A percentile compares a stretch with the other conserved stretches of the same genome.
Evolutionary conservation across 1,140 invertebrate species (phyloP).

Genomic region (Pseudomyrmex concolor): DNA sequence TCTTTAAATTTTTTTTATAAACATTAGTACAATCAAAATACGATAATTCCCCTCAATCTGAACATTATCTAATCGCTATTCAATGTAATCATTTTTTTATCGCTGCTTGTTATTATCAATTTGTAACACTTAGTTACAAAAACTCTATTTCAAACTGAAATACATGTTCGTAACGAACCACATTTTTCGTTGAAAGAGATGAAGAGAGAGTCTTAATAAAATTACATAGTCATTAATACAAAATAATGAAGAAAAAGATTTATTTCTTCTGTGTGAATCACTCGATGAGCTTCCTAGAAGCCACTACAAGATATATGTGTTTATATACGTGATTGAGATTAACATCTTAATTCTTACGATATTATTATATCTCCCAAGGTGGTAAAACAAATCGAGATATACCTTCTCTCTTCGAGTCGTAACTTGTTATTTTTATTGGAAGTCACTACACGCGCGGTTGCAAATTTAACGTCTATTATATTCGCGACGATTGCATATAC

Average conservation of each 20-base stretch:
- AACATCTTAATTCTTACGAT: not conserved
- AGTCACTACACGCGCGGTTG: not conserved
- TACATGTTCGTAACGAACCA: no score
- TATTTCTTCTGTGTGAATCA: no score
- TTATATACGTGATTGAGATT: no score
- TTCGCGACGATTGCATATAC: not conserved
- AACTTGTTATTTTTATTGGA: not conserved
- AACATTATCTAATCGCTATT: conserved; percentile 10
- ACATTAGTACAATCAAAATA: not conserved
- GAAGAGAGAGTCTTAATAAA: no score
- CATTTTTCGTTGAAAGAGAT: no score
- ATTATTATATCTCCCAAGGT: not conserved
- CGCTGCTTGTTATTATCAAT: not conserved
- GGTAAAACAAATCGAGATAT: not conserved
- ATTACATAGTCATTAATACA: not conserved
- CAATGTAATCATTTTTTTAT: not conserved
- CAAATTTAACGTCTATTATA: conserved; percentile 26
- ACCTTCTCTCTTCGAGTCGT: not conserved
- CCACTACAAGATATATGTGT: not conserved
- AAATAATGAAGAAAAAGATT: no score
- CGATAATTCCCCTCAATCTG: not conserved
- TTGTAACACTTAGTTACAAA: not conserved
- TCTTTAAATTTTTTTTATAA: not conserved
- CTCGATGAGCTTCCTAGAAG: no score
- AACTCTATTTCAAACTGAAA: not conserved